Evolutionary conservation across 2,888 invertebrate genomes (phyloP).

Genomic region (Apocheima hispidaria): DNA sequence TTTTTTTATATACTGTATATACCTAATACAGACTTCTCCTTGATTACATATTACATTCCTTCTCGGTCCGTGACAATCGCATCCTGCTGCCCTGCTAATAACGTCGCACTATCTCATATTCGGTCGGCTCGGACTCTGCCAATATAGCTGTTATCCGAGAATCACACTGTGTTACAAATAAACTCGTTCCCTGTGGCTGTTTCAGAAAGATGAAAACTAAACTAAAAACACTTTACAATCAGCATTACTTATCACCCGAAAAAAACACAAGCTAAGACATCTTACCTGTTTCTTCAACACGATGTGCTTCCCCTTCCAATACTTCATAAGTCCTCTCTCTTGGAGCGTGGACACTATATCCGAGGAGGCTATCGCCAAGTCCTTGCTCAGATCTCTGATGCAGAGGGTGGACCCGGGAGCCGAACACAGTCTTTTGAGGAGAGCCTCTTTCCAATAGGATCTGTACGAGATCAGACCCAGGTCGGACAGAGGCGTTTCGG

Average conservation of each 20-base stretch:
- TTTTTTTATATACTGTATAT: no score
- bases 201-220: no score
- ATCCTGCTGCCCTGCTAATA: no score
- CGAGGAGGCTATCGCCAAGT: constrained; percentile 98
- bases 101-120: no score
- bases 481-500: constrained; percentile 99
- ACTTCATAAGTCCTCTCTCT: constrained; percentile 98
- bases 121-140: no score
- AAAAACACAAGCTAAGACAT: constrained; percentile 6
- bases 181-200: no score
- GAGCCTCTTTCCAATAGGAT: constrained; percentile 99
- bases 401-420: constrained; percentile 95
- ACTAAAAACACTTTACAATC: neutral
- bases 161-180: no score
- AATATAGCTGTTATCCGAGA: no score
- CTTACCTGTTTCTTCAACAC: constrained; percentile 96
- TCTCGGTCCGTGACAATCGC: no score
- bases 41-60: no score
- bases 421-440: constrained; percentile 95
- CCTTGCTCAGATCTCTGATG: constrained; percentile 94
- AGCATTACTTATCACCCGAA: neutral
- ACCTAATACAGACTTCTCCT: no score
- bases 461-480: constrained; percentile 98
- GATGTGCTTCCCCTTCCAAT: constrained; percentile 99
- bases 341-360: constrained; percentile 99